Percentiles rank a stretch among this genome's conserved stretches.
Conservation (phyloP, 2,113 vertebrate species). For the Etia nguti region DNA sequence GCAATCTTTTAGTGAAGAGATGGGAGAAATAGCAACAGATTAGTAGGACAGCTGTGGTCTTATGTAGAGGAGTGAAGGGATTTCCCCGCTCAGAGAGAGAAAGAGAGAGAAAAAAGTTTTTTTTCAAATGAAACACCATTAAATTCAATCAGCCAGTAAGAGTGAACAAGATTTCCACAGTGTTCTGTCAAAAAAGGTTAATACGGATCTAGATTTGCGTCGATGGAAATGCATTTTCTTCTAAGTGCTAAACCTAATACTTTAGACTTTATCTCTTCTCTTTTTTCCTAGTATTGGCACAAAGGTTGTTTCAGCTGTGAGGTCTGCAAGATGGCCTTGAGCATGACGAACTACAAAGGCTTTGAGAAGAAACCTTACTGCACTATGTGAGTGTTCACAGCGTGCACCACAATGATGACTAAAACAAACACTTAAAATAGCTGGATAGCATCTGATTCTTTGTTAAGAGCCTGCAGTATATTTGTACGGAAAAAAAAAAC, state of each 20-base stretch:
- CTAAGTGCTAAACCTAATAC: background rate
- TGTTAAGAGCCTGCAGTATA: rapidly evolving
- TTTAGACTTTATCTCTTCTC: background rate
- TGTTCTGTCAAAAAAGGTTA: background rate
- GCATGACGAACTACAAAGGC: constrained; percentile 99
- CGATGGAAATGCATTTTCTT: background rate
- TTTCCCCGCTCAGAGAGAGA: background rate
- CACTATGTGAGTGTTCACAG: constrained; percentile 84
- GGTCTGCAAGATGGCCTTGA: constrained; percentile 97
- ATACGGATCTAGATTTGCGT: background rate
- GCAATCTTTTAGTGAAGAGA: background rate
- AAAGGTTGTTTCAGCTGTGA: constrained; percentile 98
- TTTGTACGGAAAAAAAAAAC: background rate
- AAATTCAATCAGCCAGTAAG: background rate
- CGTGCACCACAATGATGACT: background rate
- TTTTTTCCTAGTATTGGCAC: constrained; percentile 88
- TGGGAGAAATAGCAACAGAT: background rate
- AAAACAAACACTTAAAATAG: background rate
- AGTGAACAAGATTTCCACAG: background rate
- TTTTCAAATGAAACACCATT: background rate
- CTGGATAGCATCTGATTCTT: background rate
- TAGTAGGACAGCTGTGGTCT: background rate
- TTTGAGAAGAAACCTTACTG: constrained; percentile 98
- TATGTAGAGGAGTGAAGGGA: background rate
- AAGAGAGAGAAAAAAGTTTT: background rate